These are phyloP conservation scores for Acleris emargana DNA, from an alignment of 2,888 invertebrate species.

Conservation along the genomic window DNA sequence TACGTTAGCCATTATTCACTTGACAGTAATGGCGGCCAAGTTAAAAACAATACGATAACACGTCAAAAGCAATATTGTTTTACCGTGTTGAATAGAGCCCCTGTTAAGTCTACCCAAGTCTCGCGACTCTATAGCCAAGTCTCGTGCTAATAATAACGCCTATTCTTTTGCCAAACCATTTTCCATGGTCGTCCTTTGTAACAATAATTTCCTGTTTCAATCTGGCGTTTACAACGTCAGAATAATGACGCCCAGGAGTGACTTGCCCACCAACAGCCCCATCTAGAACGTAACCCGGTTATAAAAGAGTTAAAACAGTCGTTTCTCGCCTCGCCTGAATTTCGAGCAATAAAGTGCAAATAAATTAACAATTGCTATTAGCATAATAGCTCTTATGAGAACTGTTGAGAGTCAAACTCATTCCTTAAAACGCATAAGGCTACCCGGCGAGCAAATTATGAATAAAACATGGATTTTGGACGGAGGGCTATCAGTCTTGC, in stretches of 20 bases:
- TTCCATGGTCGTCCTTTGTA: neutral
- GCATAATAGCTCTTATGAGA: slow-evolving; percentile 35
- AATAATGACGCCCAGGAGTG: slow-evolving; percentile 7
- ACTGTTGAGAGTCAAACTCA: slow-evolving; percentile 39
- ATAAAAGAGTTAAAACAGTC: slow-evolving; percentile 10
- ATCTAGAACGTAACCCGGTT: slow-evolving; percentile 5
- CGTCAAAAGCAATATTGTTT: no score
- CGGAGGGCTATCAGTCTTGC: slow-evolving; percentile 53
- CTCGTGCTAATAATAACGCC: no score
- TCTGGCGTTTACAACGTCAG: slow-evolving; percentile 3
- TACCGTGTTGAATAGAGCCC: no score
- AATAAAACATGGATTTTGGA: slow-evolving; percentile 55
- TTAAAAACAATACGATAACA: no score
- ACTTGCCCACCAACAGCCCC: slow-evolving; percentile 11
- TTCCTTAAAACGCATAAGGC: slow-evolving; percentile 43
- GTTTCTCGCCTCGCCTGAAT: slow-evolving; percentile 10
- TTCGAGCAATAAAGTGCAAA: slow-evolving; percentile 25
- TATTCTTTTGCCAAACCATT: neutral
- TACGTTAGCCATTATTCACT: no score
- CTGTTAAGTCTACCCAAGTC: no score
- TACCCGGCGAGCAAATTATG: slow-evolving; percentile 45
- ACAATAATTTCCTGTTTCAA: slow-evolving; percentile 14
- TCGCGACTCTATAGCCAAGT: no score
- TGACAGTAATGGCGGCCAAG: no score
- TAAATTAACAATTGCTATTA: slow-evolving; percentile 32